Evolutionary conservation across 2,888 invertebrate genomes (phyloP).

Genomic region (Patella caerulea): DNA sequence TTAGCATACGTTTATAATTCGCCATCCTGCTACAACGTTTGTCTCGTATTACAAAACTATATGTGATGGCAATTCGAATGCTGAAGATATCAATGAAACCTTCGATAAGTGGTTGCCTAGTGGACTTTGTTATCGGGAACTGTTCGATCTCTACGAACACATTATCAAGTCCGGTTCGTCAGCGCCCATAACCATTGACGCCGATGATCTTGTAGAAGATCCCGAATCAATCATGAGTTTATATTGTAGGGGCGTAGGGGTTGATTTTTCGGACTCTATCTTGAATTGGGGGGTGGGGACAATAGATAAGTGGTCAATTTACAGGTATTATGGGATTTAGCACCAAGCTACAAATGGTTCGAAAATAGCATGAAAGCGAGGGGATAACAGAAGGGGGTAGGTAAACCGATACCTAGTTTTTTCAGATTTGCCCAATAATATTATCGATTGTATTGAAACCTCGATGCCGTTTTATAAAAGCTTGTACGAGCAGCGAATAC

Average conservation of each 20-base stretch:
- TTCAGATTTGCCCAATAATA: too few relatives aligned
- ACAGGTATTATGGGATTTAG: too few relatives aligned
- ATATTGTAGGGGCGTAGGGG: background rate
- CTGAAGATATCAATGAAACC: too few relatives aligned
- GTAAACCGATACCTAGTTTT: too few relatives aligned
- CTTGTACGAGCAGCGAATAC: too few relatives aligned
- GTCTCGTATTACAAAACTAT: background rate
- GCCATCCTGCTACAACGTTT: background rate
- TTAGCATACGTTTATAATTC: background rate
- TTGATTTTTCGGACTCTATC: background rate
- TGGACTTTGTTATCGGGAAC: background rate
- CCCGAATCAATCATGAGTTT: background rate
- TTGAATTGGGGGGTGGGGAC: background rate
- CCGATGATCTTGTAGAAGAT: background rate
- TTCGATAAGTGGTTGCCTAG: background rate
- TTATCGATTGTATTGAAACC: too few relatives aligned
- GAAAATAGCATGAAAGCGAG: too few relatives aligned
- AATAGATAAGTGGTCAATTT: too few relatives aligned
- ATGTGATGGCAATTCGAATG: background rate
- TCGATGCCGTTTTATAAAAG: too few relatives aligned
- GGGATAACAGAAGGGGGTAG: too few relatives aligned
- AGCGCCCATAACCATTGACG: background rate
- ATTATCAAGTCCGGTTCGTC: background rate
- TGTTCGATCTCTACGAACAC: background rate
- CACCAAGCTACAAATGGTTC: too few relatives aligned